Percentiles rank a stretch among this genome's conserved stretches.
These are phyloP conservation scores for Drosophila sproati DNA, from an alignment of 1,140 invertebrate genomes.

Conservation along the genomic window DNA sequence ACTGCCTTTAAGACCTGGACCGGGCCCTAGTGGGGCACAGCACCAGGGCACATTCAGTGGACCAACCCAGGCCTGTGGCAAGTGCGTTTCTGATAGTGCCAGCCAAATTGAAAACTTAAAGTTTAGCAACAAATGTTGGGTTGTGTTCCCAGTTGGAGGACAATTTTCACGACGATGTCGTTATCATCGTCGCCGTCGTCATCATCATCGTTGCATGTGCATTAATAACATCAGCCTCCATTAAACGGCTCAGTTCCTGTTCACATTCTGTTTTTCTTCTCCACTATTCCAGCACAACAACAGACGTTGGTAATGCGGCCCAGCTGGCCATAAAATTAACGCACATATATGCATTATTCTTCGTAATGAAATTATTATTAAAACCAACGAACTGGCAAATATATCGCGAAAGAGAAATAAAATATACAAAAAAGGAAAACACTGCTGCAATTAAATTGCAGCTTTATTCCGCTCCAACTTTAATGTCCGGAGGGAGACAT, in stretches of 20 bases:
- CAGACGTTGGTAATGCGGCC: conserved; percentile 41
- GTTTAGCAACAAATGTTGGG: conserved; percentile 48
- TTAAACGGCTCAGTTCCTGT: conserved; percentile 63
- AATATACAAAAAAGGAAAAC: conserved; percentile 11
- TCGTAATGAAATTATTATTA: conserved; percentile 51
- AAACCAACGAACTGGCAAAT: conserved; percentile 46
- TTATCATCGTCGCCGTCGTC: conserved; percentile 21
- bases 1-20: conserved; percentile 61
- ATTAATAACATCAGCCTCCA: conserved; percentile 72
- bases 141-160: conserved; percentile 17
- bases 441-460: conserved; percentile 56
- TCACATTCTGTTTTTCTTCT: conserved; percentile 2
- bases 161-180: conserved; percentile 34
- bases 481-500: conserved; percentile 25
- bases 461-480: conserved; percentile 30
- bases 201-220: conserved; percentile 47
- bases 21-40: background rate
- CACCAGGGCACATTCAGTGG: conserved; percentile 38
- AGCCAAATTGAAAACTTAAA: conserved; percentile 70
- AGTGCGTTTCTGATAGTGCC: conserved; percentile 38
- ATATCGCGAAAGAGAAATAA: conserved; percentile 4
- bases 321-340: conserved; percentile 70
- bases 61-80: conserved; percentile 43
- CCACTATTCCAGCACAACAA: conserved; percentile 19
- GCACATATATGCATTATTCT: conserved; percentile 49